Conservation (phyloP, 2,113 vertebrate species). For the Pteronura brasiliensis region DNA sequence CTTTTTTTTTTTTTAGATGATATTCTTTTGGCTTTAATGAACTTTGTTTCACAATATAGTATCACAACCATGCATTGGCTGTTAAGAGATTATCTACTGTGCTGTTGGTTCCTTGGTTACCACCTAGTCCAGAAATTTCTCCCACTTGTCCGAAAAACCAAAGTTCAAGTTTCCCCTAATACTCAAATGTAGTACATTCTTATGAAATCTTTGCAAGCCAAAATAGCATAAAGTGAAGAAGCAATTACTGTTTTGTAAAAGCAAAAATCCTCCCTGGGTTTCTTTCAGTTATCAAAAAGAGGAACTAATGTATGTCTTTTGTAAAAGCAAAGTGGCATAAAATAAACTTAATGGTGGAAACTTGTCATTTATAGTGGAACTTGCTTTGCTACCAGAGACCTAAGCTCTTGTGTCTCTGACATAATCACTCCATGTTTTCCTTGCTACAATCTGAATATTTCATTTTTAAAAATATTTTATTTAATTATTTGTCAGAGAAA, state of each 20-base stretch:
- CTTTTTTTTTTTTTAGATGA: neutral
- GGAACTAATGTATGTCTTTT: neutral
- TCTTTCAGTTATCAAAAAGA: neutral
- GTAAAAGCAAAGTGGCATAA: neutral
- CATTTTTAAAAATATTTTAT: no score
- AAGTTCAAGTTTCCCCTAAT: neutral
- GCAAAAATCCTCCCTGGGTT: neutral
- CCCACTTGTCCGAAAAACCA: neutral
- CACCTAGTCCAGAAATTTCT: neutral
- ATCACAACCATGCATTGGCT: neutral
- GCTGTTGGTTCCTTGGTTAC: neutral
- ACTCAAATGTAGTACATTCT: neutral
- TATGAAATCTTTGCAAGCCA: neutral
- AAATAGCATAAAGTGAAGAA: neutral
- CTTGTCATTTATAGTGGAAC: neutral
- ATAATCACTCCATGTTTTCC: neutral
- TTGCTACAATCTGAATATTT: neutral
- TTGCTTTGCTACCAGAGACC: neutral
- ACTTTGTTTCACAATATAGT: neutral
- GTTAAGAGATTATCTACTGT: neutral
- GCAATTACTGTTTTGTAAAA: neutral
- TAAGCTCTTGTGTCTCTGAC: neutral
- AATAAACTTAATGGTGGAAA: neutral
- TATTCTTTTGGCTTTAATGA: constrained; percentile 2
- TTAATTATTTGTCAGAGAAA: no score